Evolutionary conservation across 2,113 vertebrate species (phyloP).

Genomic region (Synchiropus splendidus): DNA sequence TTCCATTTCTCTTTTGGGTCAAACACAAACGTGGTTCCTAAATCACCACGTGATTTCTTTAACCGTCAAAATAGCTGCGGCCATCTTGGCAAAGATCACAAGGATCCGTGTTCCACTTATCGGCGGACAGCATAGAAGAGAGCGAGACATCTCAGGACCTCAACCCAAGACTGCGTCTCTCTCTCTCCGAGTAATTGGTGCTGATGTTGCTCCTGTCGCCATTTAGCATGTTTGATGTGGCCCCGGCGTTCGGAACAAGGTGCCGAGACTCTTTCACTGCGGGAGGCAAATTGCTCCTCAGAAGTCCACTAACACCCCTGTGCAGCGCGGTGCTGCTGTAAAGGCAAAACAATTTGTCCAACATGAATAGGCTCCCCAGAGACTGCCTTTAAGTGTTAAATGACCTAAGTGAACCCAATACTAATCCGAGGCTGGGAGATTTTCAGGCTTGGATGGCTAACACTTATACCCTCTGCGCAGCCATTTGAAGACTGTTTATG

Average conservation of each 20-base stretch:
- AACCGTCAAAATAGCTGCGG: slow-evolving; percentile 19
- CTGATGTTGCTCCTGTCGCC: slow-evolving; percentile 35
- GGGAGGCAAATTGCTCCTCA: slow-evolving; percentile 61
- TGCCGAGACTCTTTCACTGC: slow-evolving; percentile 43
- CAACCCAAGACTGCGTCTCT: slow-evolving; percentile 21
- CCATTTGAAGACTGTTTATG: slow-evolving; percentile 66
- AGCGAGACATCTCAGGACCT: slow-evolving; percentile 16
- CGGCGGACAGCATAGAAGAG: neutral
- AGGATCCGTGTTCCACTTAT: slow-evolving; percentile 25
- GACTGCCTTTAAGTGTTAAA: slow-evolving; percentile 65
- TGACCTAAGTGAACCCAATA: slow-evolving; percentile 61
- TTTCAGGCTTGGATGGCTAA: slow-evolving; percentile 53
- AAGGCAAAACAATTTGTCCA: slow-evolving; percentile 67
- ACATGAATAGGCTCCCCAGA: slow-evolving; percentile 58
- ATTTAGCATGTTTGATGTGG: slow-evolving; percentile 38
- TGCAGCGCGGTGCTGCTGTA: slow-evolving; percentile 39
- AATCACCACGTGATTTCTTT: slow-evolving; percentile 20
- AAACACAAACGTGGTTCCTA: slow-evolving; percentile 7
- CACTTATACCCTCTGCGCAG: slow-evolving; percentile 47
- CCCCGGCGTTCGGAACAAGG: slow-evolving; percentile 35
- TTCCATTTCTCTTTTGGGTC: too few relatives aligned
- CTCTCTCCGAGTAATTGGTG: slow-evolving; percentile 53
- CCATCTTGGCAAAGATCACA: slow-evolving; percentile 32
- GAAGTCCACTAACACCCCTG: slow-evolving; percentile 41
- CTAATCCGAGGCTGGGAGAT: slow-evolving; percentile 59